These are phyloP conservation scores for Saturnia pavonia DNA, from an alignment of 2,888 invertebrate genomes.

Conservation along the genomic window DNA sequence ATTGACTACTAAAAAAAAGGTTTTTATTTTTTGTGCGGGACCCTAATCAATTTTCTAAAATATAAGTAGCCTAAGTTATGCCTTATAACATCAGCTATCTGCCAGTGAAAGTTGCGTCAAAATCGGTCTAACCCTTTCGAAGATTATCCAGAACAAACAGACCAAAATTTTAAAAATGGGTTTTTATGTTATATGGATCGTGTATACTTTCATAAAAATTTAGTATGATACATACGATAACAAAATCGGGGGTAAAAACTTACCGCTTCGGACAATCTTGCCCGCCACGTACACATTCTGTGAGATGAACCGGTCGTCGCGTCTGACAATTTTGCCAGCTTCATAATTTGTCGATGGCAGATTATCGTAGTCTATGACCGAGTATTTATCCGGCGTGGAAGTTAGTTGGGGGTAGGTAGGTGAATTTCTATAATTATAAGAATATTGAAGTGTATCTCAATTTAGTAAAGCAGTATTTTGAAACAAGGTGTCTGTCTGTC, in stretches of 20 bases:
- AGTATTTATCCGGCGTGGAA: conserved; percentile 58
- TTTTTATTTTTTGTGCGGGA: too few species aligned
- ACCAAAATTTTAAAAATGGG: too few species aligned
- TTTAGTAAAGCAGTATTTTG: not conserved
- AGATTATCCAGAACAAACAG: too few species aligned
- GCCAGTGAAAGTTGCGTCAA: too few species aligned
- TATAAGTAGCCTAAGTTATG: too few species aligned
- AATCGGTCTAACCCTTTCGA: too few species aligned
- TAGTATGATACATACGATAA: not conserved
- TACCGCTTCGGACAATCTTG: conserved; percentile 59
- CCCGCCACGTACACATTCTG: conserved; percentile 69
- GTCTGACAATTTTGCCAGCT: conserved; percentile 46
- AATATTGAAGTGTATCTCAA: not conserved
- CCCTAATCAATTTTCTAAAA: too few species aligned
- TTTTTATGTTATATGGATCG: too few species aligned
- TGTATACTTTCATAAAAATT: too few species aligned
- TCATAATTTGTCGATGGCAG: conserved; percentile 62
- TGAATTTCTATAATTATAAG: conserved; percentile 43
- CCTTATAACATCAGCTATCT: too few species aligned
- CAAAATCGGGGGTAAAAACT: conserved; percentile 38
- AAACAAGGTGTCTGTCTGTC: not conserved
- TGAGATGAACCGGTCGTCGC: conserved; percentile 53
- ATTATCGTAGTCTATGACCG: conserved; percentile 64
- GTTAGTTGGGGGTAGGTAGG: conserved; percentile 34
- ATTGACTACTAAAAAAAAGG: too few species aligned